Percentiles rank a stretch among this genome's conserved stretches.
These are phyloP conservation scores for Xenops minutus DNA, from an alignment of 2,797 vertebrate species.

Conservation along the genomic window DNA sequence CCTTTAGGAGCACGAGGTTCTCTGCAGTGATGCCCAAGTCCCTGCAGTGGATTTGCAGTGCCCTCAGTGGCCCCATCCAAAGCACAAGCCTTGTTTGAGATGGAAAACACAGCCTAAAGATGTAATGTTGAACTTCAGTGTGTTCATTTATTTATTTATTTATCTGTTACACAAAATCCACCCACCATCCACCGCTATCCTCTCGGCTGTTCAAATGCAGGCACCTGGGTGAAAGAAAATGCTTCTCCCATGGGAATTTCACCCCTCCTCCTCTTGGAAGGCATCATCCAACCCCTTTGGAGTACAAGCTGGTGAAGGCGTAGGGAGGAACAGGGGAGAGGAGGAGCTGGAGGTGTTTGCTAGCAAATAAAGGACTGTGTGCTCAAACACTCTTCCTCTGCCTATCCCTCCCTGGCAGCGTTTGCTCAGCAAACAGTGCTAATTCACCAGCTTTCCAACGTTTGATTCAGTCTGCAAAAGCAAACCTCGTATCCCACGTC, in stretches of 20 bases:
- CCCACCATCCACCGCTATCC: background rate
- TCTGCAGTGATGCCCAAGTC: background rate
- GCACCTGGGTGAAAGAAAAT: background rate
- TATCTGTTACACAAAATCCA: background rate
- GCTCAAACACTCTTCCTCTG: slow-evolving; percentile 47
- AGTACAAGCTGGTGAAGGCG: background rate
- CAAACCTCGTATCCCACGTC: background rate
- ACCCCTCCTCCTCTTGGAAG: background rate
- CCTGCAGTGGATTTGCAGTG: background rate
- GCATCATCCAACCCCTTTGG: background rate
- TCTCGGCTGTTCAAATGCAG: background rate
- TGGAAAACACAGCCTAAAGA: background rate
- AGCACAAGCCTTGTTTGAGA: background rate
- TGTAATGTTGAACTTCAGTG: rapidly evolving
- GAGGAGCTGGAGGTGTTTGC: slow-evolving; percentile 60
- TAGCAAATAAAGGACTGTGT: slow-evolving; percentile 61
- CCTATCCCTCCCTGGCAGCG: slow-evolving; percentile 50
- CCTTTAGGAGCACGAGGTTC: background rate
- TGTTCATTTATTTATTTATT: background rate
- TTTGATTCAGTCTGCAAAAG: slow-evolving; percentile 51
- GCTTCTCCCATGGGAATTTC: background rate
- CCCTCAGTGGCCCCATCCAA: background rate
- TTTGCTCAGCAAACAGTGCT: slow-evolving; percentile 78
- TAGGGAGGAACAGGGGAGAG: background rate
- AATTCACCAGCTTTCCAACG: slow-evolving; percentile 57